These are phyloP conservation scores for Philantomba maxwellii DNA, from an alignment of 2,113 vertebrate species.

Conservation along the genomic window DNA sequence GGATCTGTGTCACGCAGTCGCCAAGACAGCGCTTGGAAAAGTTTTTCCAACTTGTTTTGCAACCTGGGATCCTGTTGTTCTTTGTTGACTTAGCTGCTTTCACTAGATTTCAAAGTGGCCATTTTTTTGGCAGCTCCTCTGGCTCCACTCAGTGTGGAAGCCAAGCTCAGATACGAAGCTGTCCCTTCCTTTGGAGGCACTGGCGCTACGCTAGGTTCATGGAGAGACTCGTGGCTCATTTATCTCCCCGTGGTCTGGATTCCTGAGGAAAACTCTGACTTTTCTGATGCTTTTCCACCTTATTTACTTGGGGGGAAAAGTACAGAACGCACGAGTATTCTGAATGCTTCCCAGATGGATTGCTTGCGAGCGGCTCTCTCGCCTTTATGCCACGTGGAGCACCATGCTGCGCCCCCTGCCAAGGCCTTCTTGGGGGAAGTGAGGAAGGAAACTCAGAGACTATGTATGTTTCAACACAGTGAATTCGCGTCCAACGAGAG, in stretches of 20 bases:
- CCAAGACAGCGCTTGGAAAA: neutral
- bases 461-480: rapidly evolving
- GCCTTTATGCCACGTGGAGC: neutral
- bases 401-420: neutral
- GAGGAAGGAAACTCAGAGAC: neutral
- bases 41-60: neutral
- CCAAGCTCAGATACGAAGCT: neutral
- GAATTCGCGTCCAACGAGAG: rapidly evolving
- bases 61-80: neutral
- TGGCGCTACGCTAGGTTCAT: rapidly evolving
- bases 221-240: neutral
- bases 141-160: rapidly evolving
- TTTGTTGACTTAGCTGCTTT: neutral
- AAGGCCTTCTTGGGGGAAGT: neutral
- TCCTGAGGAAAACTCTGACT: neutral
- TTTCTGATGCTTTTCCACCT: neutral
- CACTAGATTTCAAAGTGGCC: neutral
- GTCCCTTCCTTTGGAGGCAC: neutral
- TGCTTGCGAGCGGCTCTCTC: rapidly evolving
- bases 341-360: neutral
- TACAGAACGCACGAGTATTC: neutral
- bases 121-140: neutral
- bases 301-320: neutral
- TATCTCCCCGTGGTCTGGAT: neutral
- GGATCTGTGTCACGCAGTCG: rapidly evolving